A percentile compares a stretch with the other conserved stretches of the same genome.
phyloP scores from a whole-genome alignment of 1,140 invertebrate genomes.

The Lethrus apterus region DNA sequence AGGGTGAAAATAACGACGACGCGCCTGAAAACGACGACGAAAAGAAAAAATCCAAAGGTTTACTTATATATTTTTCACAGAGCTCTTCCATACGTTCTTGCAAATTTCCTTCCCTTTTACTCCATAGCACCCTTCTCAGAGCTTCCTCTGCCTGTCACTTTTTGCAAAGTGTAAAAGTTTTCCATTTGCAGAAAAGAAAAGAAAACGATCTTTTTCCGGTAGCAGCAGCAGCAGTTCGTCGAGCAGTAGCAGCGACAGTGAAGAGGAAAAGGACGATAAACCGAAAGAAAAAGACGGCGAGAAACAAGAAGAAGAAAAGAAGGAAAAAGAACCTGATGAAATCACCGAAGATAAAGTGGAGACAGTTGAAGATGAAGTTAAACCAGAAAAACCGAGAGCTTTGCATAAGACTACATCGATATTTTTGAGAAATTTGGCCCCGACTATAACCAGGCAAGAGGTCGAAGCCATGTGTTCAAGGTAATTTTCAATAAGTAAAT shows the following conservation, averaged over 20 bases:
- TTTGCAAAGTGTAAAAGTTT: too few species aligned
- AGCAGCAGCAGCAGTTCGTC: conserved; percentile 39
- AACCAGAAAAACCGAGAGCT: conserved; percentile 58
- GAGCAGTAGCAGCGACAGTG: conserved; percentile 38
- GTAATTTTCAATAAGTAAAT: too few species aligned
- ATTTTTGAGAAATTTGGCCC: conserved; percentile 91
- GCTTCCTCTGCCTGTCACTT: too few species aligned
- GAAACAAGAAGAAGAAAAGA: conserved; percentile 39
- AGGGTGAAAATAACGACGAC: conserved; percentile 33
- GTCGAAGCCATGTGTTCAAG: conserved; percentile 78
- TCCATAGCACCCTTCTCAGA: too few species aligned
- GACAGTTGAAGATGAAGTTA: conserved; percentile 42
- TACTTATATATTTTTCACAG: too few species aligned
- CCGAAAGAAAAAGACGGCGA: conserved; percentile 36
- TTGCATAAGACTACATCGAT: conserved; percentile 95
- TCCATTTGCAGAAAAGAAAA: conserved; percentile 28
- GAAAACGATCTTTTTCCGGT: conserved; percentile 38
- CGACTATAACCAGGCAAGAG: conserved; percentile 93
- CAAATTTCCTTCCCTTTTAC: too few species aligned
- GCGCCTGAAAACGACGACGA: conserved; percentile 34
- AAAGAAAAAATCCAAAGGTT: conserved; percentile 18
- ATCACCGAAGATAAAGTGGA: conserved; percentile 31
- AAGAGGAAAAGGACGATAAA: conserved; percentile 33
- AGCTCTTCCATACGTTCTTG: too few species aligned
- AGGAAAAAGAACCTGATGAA: conserved; percentile 33